Percentiles rank a stretch among this genome's conserved stretches.
These are phyloP conservation scores for Orthosia cruda DNA, from an alignment of 2,888 invertebrate genomes.

Conservation along the genomic window DNA sequence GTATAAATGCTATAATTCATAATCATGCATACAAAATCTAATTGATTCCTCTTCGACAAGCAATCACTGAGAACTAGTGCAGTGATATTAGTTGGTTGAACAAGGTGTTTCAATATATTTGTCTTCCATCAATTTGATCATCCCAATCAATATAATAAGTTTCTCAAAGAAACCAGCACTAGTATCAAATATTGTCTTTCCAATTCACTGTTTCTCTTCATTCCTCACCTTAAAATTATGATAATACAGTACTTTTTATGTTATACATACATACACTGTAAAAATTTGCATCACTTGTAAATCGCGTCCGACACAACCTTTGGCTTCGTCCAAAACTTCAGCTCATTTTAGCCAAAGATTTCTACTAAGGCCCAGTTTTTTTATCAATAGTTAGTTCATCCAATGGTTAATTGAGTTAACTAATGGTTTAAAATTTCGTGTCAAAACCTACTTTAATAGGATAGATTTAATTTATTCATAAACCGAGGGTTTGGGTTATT, in stretches of 20 bases:
- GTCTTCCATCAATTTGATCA: neutral
- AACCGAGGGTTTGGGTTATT: too few relatives aligned
- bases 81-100: neutral
- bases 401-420: too few relatives aligned
- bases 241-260: conserved; percentile 21
- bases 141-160: neutral
- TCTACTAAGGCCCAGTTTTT: too few relatives aligned
- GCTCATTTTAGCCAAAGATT: too few relatives aligned
- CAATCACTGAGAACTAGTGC: neutral
- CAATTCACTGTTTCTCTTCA: conserved; percentile 1
- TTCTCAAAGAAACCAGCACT: neutral
- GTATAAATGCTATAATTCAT: conserved; percentile 33
- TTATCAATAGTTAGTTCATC: too few relatives aligned
- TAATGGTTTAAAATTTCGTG: too few relatives aligned
- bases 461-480: too few relatives aligned
- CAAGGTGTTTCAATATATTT: neutral
- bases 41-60: conserved; percentile 10
- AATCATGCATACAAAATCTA: conserved; percentile 16
- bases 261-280: neutral
- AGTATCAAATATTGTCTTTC: conserved; percentile 7
- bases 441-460: too few relatives aligned
- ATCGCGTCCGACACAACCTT: neutral
- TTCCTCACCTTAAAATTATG: conserved; percentile 21
- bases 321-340: too few relatives aligned
- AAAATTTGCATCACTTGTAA: conserved; percentile 42